Conservation (phyloP, 2,113 vertebrate species). For the Urocynchramus pylzowi region DNA sequence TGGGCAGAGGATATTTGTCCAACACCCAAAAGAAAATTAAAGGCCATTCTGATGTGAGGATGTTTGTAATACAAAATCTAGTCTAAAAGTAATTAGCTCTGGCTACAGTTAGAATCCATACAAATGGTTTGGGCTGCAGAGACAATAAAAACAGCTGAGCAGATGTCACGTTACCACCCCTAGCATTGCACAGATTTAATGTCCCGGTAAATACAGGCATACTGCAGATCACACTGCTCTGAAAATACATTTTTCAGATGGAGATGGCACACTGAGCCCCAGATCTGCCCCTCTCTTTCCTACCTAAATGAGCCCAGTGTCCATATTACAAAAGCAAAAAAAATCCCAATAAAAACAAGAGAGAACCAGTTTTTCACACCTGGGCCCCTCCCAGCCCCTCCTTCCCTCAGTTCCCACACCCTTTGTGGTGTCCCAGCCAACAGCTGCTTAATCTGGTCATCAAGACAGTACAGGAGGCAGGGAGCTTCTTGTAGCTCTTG, state of each 20-base stretch:
- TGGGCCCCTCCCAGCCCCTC: background rate
- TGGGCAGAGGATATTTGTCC: background rate
- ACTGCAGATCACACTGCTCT: background rate
- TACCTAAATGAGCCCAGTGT: background rate
- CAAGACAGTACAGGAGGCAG: background rate
- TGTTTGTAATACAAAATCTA: background rate
- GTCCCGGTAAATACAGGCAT: fast-evolving
- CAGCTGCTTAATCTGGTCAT: background rate
- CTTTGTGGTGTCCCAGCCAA: fast-evolving
- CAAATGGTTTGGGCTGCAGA: background rate
- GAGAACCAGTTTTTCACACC: background rate
- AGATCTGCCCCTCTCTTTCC: background rate
- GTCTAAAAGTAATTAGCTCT: background rate
- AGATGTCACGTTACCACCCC: background rate
- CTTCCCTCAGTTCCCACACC: background rate
- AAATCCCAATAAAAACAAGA: background rate
- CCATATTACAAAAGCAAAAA: background rate
- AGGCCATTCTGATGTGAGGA: background rate
- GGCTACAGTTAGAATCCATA: too few relatives aligned
- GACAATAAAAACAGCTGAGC: background rate
- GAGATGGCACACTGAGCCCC: fast-evolving
- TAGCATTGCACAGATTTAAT: fast-evolving
- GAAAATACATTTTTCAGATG: fast-evolving
- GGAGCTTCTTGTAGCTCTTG: background rate
- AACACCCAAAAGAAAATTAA: background rate